Conservation (phyloP, 2,113 vertebrate species). For the Aphyosemion australe region DNA sequence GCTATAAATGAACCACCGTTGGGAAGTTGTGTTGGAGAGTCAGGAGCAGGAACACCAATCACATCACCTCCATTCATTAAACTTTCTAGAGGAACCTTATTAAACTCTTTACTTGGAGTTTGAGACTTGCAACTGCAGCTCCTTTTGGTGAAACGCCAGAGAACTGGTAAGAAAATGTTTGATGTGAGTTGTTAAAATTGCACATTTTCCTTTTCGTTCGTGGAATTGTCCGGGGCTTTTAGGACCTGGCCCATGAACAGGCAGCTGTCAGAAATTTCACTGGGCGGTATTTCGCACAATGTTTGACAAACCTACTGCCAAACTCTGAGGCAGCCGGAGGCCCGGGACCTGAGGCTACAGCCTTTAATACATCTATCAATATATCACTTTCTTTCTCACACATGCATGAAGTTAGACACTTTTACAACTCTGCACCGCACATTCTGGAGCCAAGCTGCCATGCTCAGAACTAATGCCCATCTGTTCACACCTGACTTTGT, state of each 20-base stretch:
- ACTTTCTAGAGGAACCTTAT: too few species aligned
- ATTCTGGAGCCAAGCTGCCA: slow-evolving; percentile 14
- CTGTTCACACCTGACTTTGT: slow-evolving; percentile 24
- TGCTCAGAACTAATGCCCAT: slow-evolving; percentile 27
- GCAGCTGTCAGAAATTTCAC: background rate
- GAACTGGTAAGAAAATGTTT: too few species aligned
- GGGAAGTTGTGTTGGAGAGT: slow-evolving; percentile 20
- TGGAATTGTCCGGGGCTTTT: background rate
- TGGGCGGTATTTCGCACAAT: background rate
- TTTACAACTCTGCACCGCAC: slow-evolving; percentile 1
- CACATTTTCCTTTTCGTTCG: too few species aligned
- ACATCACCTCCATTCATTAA: too few species aligned
- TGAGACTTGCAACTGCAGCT: too few species aligned
- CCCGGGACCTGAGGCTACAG: slow-evolving; percentile 16
- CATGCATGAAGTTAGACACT: background rate
- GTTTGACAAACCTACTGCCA: slow-evolving; percentile 10
- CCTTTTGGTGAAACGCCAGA: too few species aligned
- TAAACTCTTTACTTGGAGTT: too few species aligned
- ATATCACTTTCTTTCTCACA: slow-evolving; percentile 18
- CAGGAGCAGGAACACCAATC: slow-evolving; percentile 16
- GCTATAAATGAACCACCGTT: slow-evolving; percentile 35
- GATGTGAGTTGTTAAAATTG: too few species aligned
- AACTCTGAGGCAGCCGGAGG: slow-evolving; percentile 23
- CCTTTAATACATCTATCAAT: slow-evolving; percentile 52
- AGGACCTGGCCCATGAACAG: background rate